Conservation (phyloP, 2,797 vertebrate genomes). For the Onychomys torridus region DNA sequence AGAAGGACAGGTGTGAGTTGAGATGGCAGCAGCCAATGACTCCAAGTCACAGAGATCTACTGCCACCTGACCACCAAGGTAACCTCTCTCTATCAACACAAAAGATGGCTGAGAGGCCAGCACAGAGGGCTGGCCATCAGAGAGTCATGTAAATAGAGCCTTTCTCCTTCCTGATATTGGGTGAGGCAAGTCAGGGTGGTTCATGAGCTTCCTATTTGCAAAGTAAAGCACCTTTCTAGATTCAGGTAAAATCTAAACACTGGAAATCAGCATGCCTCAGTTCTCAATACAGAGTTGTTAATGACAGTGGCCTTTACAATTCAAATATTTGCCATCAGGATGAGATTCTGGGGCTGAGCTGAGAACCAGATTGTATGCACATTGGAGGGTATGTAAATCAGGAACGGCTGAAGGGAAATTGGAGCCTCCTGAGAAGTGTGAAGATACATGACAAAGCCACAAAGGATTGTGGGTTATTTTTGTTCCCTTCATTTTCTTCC, state of each 20-base stretch:
- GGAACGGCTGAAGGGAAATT: conserved; percentile 51
- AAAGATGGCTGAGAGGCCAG: not conserved
- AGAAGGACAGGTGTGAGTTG: not conserved
- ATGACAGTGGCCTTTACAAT: not conserved
- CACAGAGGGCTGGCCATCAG: not conserved
- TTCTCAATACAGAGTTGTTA: not conserved
- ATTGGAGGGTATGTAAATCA: conserved; percentile 66
- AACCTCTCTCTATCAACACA: not conserved
- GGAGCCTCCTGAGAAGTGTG: conserved; percentile 71
- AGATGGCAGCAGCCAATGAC: not conserved
- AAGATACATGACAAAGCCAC: conserved; percentile 66
- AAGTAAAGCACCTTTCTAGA: conserved; percentile 29
- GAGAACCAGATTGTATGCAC: conserved; percentile 63
- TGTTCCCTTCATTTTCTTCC: conserved; percentile 51
- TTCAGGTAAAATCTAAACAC: conserved; percentile 21
- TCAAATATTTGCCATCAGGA: conserved; percentile 61
- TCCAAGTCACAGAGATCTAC: not conserved
- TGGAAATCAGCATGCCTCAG: not conserved
- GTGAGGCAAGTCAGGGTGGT: not conserved
- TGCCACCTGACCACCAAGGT: not conserved
- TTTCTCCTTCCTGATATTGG: not conserved
- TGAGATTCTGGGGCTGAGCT: conserved; percentile 31
- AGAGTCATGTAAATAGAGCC: not conserved
- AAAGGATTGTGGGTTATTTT: conserved; percentile 76
- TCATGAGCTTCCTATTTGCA: not conserved